phyloP scores from a whole-genome alignment of 2,797 vertebrate genomes.

The Amphiprion clarkii region DNA sequence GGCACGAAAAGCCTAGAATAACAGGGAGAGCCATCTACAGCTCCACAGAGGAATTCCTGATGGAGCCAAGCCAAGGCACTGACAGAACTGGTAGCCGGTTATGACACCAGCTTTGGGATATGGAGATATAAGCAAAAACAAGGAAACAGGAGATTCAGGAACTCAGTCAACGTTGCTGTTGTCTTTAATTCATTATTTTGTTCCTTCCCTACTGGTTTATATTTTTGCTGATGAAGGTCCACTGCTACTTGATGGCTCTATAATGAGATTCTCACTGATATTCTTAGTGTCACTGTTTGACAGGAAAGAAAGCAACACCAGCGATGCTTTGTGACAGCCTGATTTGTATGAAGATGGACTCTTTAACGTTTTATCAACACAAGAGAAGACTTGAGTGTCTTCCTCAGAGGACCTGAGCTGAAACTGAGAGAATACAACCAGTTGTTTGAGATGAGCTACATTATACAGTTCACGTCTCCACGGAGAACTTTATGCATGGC shows the following conservation, averaged over 20 bases:
- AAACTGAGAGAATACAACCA: slow-evolving; percentile 15
- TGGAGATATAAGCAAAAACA: slow-evolving; percentile 18
- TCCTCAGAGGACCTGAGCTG: slow-evolving; percentile 1
- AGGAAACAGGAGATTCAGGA: slow-evolving; percentile 38
- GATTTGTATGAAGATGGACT: not conserved
- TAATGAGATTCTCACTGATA: not conserved
- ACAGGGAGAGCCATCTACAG: slow-evolving; percentile 65
- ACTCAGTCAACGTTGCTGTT: slow-evolving; percentile 1
- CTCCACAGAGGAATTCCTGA: slow-evolving; percentile 66
- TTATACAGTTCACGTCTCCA: slow-evolving; percentile 25
- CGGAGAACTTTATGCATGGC: slow-evolving; percentile 14
- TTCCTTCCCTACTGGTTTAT: not conserved
- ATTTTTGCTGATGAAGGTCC: not conserved
- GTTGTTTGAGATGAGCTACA: slow-evolving; percentile 38
- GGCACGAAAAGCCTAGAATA: slow-evolving; percentile 71
- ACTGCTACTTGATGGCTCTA: not conserved
- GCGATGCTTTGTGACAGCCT: not conserved
- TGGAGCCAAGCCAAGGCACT: slow-evolving; percentile 56
- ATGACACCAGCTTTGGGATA: slow-evolving; percentile 25
- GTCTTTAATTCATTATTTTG: not conserved
- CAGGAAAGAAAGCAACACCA: no score
- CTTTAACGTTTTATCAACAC: slow-evolving; percentile 7
- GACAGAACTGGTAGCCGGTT: slow-evolving; percentile 41
- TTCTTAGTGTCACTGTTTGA: no score
- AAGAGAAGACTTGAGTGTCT: not conserved